Base-by-base conservation (phyloP, 2,113 vertebrate species). In the Brachyhypopomus gauderio region DNA sequence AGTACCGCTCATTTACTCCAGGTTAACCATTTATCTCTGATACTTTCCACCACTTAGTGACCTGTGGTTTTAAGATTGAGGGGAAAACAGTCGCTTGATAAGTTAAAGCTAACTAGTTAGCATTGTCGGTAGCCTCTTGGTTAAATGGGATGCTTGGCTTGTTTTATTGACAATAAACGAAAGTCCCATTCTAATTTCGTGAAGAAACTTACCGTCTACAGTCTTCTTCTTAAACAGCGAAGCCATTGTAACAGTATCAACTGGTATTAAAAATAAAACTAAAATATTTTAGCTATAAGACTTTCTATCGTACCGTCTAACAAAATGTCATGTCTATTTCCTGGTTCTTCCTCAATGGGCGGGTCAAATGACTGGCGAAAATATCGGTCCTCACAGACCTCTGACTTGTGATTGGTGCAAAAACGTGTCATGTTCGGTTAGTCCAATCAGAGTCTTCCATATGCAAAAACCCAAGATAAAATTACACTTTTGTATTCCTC, bases 221-320 rank as follows among this genome's bases (percentile, higher is more conserved):
- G 95, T 96, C 85, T 95, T 96, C 91, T 95, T 96, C 92, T 95
- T 96, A 81, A 96, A 95, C 38, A 96, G 90, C 69, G 93, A 95
- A 41, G 94, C 94, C 94, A 95, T 96, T 67, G 34, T 27, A 14
- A 69, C 16, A 82, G 20, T 19, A 11, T 36, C 59, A 25, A 72
- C 27, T 16, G 8, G 20, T 17, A 52, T 5, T 22, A 62, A 25
- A 48, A 19, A 20, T 6, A 20, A 74, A 75, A 66, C 27, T 58
- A 41, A 36, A 70, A 1, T 2, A 27, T 81, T 59, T 14, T 52
- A 52, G 45, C 45, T 25, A 0, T 14, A 2, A 66, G 45, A 74
- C 41, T 75, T 67, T 58, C 56, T 74, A 25, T 38, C 27, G 62
- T n/a, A 20, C n/a, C 66, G 60, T 27, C 67, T 73, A 25, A 58